Conservation (phyloP, 2,113 vertebrate species). For the Ancistrus triradiatus region DNA sequence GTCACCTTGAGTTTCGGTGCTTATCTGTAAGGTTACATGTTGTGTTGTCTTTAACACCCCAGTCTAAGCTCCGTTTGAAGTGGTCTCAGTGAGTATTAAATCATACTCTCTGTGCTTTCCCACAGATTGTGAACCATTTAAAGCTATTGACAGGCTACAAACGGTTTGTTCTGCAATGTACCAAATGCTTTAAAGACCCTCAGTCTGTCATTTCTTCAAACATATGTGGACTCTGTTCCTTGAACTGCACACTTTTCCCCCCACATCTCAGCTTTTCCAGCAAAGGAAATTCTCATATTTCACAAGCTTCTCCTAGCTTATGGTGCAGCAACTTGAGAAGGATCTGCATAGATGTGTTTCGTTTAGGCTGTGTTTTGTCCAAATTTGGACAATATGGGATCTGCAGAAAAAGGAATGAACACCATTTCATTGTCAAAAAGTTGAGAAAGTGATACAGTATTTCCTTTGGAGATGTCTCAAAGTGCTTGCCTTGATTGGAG, state of each 20-base stretch:
- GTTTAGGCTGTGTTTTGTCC: constrained; percentile 54
- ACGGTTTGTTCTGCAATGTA: neutral
- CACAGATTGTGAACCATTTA: constrained; percentile 23
- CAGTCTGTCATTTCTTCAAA: constrained; percentile 42
- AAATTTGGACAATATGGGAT: constrained; percentile 5
- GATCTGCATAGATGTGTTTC: constrained; percentile 56
- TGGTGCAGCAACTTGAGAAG: constrained; percentile 38
- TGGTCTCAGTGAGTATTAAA: neutral
- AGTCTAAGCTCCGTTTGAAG: constrained; percentile 10
- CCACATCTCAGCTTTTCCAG: constrained; percentile 34
- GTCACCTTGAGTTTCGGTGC: neutral
- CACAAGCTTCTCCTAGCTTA: constrained; percentile 11
- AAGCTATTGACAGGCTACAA: constrained; percentile 11
- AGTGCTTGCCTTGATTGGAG: no score
- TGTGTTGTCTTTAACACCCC: no score
- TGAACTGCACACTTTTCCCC: constrained; percentile 10
- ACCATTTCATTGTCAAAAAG: no score
- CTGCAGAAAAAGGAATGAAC: neutral
- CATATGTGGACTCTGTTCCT: constrained; percentile 32
- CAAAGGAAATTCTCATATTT: constrained; percentile 43
- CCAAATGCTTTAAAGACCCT: constrained; percentile 31
- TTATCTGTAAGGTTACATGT: no score
- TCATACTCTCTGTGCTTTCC: neutral
- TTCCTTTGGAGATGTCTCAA: neutral
- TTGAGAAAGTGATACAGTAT: no score